phyloP scores from a whole-genome alignment of 2,888 invertebrate species.

The Pycnomerus fuliginosus region DNA sequence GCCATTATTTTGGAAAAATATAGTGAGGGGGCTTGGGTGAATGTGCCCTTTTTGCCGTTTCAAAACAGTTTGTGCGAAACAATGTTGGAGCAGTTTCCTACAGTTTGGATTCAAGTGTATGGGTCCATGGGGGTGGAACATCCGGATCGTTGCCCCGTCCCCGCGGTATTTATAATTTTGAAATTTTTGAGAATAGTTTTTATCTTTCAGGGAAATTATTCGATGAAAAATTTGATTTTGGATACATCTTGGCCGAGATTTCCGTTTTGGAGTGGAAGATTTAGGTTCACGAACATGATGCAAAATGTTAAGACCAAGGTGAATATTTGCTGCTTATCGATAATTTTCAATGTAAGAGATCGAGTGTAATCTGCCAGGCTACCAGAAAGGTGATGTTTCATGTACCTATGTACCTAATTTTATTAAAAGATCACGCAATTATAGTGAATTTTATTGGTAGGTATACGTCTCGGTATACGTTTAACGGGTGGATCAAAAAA shows the following conservation, averaged over 20 bases:
- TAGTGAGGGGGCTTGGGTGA: slow-evolving; percentile 9
- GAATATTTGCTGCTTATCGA: slow-evolving; percentile 3
- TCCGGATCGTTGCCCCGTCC: slow-evolving; percentile 9
- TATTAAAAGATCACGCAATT: too few species aligned
- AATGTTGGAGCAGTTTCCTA: background rate
- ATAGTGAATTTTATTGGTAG: too few species aligned
- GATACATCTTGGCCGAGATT: slow-evolving; percentile 2
- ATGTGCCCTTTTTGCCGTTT: slow-evolving; percentile 6
- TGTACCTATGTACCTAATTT: too few species aligned
- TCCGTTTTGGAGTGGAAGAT: slow-evolving; percentile 10
- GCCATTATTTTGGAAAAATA: slow-evolving; percentile 1
- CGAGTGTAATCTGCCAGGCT: too few species aligned
- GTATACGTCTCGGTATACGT: too few species aligned
- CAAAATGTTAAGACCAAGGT: background rate
- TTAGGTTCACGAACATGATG: slow-evolving; percentile 1
- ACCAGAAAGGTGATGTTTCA: too few species aligned
- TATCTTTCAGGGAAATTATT: slow-evolving; percentile 12
- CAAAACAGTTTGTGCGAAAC: slow-evolving; percentile 5
- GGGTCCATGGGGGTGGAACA: slow-evolving; percentile 2
- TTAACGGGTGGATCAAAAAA: too few species aligned
- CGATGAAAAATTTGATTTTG: slow-evolving; percentile 8
- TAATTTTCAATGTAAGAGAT: too few species aligned
- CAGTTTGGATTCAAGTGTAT: slow-evolving; percentile 4
- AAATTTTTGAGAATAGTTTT: slow-evolving; percentile 1
- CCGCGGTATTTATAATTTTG: slow-evolving; percentile 7